Base-by-base conservation (phyloP, 1,140 invertebrate species). In the Rhopalosiphum padi region DNA sequence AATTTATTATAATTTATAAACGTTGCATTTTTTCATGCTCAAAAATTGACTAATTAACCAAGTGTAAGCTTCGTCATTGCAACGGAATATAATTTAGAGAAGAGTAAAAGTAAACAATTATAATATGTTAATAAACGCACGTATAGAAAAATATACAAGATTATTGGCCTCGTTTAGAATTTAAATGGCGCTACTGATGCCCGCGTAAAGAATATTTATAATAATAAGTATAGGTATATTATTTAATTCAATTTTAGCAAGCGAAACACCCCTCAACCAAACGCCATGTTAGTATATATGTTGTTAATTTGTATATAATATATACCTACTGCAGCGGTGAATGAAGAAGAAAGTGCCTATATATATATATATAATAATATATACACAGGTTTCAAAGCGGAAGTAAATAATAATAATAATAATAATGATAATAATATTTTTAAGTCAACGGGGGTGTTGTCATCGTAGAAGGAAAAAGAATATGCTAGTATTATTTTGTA, bases 261-360 rank as follows among this genome's bases (percentile, higher is more conserved):
- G 91, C 91, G 77, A 92, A 92, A 83, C 68, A 93, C 88, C 53
- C 88, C 93, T 89, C 93, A 48, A 89, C 93, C 93, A 77, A 88
- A 89, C 87, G 93, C 87, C 89, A 90, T 93, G 35, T 25, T 90
- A 93, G 37, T 90, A 25, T 90, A 25, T 85, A 86, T 68, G 60
- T 68, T n/a, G 60, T 30, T 68, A n/a, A 15, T 18, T 1, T 23
- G n/a, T 77, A 11, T 77, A n/a, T n/a, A n/a, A 60, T 60, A 60
- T 60, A 60, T n/a, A 77, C 60, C 60, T 77, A 77, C 60, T 77
- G 43, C 85, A 8, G 43, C 85, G 22, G 43, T 46, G 85, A 25
- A 30, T n/a, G 43, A 87, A 46, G 43, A 87, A 87, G 23, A 87
- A 87, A 30, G 43, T 85, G 43, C 22, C 37, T 68, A 60, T 60